These are phyloP conservation scores for Antitype chi DNA, from an alignment of 2,888 invertebrate genomes.

Conservation along the genomic window DNA sequence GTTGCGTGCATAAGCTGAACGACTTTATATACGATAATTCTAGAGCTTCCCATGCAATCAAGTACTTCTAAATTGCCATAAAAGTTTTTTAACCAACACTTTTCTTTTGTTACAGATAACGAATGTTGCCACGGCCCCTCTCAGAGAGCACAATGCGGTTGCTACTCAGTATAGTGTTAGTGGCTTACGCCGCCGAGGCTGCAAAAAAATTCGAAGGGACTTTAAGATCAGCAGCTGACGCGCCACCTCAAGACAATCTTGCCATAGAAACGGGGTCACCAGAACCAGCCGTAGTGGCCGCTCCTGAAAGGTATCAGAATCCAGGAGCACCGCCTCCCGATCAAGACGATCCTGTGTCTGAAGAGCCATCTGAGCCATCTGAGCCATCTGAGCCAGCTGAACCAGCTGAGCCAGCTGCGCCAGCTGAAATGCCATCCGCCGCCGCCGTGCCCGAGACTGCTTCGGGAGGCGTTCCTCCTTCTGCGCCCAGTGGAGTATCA, in stretches of 20 bases:
- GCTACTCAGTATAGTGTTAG: constrained; percentile 85
- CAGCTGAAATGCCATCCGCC: constrained; percentile 68
- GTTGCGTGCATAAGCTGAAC: constrained; percentile 77
- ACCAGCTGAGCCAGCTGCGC: constrained; percentile 59
- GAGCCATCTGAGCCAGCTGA: constrained; percentile 68
- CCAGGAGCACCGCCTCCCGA: constrained; percentile 82
- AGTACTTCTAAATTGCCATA: constrained; percentile 75
- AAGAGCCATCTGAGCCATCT: constrained; percentile 64
- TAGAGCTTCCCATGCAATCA: constrained; percentile 80
- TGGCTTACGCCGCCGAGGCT: constrained; percentile 85
- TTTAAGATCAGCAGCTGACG: constrained; percentile 86
- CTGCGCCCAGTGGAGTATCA: constrained; percentile 87
- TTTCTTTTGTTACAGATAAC: constrained; percentile 88
- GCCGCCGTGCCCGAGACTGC: constrained; percentile 86
- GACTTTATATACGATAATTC: constrained; percentile 74
- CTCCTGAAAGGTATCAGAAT: constrained; percentile 86
- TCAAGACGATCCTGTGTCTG: constrained; percentile 66
- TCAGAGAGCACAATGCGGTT: constrained; percentile 85
- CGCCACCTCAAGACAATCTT: constrained; percentile 88
- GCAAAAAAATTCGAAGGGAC: constrained; percentile 88
- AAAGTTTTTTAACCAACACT: constrained; percentile 78
- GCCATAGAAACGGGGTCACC: constrained; percentile 86
- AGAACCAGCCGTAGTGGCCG: constrained; percentile 85
- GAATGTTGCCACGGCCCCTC: constrained; percentile 86
- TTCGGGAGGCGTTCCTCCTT: constrained; percentile 85